These are phyloP conservation scores for Brachionus calyciflorus DNA, from an alignment of 1,140 invertebrate species.

Conservation along the genomic window DNA sequence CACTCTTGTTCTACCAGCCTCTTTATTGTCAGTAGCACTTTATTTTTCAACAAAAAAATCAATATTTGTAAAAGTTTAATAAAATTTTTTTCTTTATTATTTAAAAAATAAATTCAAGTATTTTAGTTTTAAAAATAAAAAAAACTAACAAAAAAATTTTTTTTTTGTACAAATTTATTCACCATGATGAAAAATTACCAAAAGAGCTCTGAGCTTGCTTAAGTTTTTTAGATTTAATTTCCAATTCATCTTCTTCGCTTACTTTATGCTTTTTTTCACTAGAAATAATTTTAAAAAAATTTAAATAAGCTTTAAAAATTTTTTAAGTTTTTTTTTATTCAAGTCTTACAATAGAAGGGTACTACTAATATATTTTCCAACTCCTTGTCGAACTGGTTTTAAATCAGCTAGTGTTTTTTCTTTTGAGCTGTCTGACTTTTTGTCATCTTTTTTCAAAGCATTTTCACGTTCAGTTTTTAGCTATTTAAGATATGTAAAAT, in stretches of 20 bases:
- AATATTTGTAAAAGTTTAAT: background rate
- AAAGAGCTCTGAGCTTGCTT: constrained; percentile 7
- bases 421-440: background rate
- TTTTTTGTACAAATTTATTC: background rate
- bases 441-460: background rate
- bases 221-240: constrained; percentile 27
- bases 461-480: constrained; percentile 24
- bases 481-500: background rate
- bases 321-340: background rate
- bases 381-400: constrained; percentile 24
- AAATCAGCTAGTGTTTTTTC: background rate
- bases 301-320: background rate
- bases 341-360: constrained; percentile 17
- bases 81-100: background rate
- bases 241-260: background rate
- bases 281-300: background rate
- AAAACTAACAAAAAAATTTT: background rate
- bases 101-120: background rate
- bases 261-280: constrained; percentile 42
- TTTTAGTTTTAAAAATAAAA: background rate
- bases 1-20: background rate
- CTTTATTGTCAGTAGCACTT: background rate
- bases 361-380: constrained; percentile 38
- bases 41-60: background rate
- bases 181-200: constrained; percentile 44